phyloP scores from a whole-genome alignment of 2,797 vertebrate genomes.

The Poecilia gillii region DNA sequence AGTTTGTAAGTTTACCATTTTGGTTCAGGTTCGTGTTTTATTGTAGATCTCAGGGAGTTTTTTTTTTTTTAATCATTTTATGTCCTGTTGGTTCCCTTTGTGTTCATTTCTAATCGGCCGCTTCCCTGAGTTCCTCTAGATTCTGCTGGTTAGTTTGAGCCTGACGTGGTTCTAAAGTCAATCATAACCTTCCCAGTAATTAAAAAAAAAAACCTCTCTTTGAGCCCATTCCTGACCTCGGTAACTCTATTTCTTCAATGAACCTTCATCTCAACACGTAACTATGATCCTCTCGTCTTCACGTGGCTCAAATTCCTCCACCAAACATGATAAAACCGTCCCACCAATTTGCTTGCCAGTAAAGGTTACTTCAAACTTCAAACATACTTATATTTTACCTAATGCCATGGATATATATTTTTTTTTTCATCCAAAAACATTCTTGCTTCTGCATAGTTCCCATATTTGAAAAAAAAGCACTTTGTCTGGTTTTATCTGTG shows the following conservation, averaged over 20 bases:
- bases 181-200: not conserved
- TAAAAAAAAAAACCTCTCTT: not conserved
- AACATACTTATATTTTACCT: not conserved
- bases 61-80: not conserved
- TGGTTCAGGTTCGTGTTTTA: not conserved
- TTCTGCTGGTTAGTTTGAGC: not conserved
- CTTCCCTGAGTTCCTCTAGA: not conserved
- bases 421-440: not conserved
- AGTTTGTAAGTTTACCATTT: not conserved
- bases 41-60: not conserved
- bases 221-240: too few relatives aligned
- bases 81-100: not conserved
- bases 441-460: not conserved
- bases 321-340: not conserved
- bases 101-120: not conserved
- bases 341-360: not conserved
- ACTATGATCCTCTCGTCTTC: not conserved
- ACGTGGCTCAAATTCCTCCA: not conserved
- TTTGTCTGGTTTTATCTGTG: slow-evolving; percentile 2
- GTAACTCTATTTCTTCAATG: not conserved
- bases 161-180: not conserved
- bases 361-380: not conserved
- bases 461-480: not conserved
- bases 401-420: not conserved
- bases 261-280: not conserved